phyloP scores from a whole-genome alignment of 2,888 invertebrate genomes.

The Ephialtes manifestator region DNA sequence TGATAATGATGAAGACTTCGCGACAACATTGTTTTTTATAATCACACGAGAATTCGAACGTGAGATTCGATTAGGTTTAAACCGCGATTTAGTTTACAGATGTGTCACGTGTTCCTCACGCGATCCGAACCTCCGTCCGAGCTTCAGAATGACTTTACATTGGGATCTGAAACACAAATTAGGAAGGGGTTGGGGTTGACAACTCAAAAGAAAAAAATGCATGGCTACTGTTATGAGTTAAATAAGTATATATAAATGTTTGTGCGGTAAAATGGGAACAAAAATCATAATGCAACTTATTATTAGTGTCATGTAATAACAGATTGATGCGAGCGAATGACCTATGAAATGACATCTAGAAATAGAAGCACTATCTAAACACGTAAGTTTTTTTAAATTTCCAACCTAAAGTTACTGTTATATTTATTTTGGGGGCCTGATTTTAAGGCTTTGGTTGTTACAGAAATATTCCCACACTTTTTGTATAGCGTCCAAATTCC shows the following conservation, averaged over 20 bases:
- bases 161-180: slow-evolving; percentile 84
- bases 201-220: slow-evolving; percentile 81
- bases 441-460: neutral
- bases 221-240: slow-evolving; percentile 56
- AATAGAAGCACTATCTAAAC: neutral
- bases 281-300: neutral
- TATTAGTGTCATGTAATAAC: neutral
- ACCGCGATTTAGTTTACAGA: slow-evolving; percentile 29
- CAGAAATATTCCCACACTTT: too few relatives aligned
- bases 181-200: slow-evolving; percentile 84
- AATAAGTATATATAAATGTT: slow-evolving; percentile 52
- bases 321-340: neutral
- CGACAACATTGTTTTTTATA: slow-evolving; percentile 61
- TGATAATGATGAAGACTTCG: slow-evolving; percentile 41
- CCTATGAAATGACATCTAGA: neutral
- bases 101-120: slow-evolving; percentile 53
- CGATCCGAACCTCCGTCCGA: slow-evolving; percentile 72
- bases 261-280: slow-evolving; percentile 33
- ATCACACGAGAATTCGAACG: slow-evolving; percentile 51
- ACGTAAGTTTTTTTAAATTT: neutral
- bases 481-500: too few relatives aligned
- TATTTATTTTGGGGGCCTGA: neutral
- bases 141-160: slow-evolving; percentile 72
- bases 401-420: neutral
- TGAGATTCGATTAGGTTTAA: slow-evolving; percentile 7